phyloP scores from a whole-genome alignment of 2,797 vertebrate genomes.

The Pseudochirops corinnae region DNA sequence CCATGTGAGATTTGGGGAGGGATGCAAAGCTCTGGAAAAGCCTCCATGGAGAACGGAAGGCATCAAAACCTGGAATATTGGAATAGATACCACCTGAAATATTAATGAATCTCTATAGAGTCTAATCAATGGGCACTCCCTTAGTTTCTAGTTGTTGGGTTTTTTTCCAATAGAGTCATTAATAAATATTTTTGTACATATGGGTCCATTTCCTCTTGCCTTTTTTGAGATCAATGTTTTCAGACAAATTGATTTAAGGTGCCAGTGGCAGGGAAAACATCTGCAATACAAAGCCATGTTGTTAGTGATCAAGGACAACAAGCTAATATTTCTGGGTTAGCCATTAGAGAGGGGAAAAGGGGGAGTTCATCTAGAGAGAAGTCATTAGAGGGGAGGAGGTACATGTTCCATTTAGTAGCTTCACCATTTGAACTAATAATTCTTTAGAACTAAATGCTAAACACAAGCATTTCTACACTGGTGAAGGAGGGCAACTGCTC shows the following conservation, averaged over 20 bases:
- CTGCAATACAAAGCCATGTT: neutral
- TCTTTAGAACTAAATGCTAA: neutral
- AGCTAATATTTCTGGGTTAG: neutral
- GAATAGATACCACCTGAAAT: neutral
- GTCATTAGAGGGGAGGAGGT: too few species aligned
- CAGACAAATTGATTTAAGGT: neutral
- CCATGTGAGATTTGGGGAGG: neutral
- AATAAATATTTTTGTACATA: neutral
- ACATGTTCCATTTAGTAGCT: neutral
- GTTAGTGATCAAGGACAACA: neutral
- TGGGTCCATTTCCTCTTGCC: neutral
- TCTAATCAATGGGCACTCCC: neutral
- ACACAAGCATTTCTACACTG: neutral
- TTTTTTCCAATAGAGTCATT: neutral
- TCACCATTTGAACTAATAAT: neutral
- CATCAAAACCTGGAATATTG: neutral
- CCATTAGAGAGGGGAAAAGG: neutral
- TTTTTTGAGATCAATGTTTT: neutral
- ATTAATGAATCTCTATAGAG: neutral
- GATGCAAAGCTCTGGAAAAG: neutral
- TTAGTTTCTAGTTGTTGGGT: neutral
- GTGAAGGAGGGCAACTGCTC: neutral
- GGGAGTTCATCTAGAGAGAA: neutral
- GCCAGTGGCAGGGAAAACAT: neutral
- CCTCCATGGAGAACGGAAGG: neutral